Percentiles rank a stretch among this genome's conserved stretches.
Evolutionary conservation across 2,888 invertebrate species (phyloP).

Genomic region (Unio delphinus): DNA sequence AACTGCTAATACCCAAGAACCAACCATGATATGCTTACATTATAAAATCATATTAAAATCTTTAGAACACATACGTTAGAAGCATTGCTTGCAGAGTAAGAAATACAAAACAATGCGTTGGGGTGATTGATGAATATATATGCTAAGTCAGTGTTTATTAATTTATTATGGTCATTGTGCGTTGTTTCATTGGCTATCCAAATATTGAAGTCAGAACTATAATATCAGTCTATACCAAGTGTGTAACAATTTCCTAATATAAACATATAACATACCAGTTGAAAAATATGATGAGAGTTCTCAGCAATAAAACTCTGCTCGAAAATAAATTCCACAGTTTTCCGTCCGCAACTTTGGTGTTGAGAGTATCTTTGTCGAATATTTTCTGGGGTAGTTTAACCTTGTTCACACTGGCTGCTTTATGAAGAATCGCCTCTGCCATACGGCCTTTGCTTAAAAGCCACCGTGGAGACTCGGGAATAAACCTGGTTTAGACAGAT

Average conservation of each 20-base stretch:
- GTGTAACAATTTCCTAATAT: neutral
- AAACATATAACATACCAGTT: constrained; percentile 32
- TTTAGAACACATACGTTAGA: no score
- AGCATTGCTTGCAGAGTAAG: no score
- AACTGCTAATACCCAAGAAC: no score
- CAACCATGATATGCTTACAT: no score
- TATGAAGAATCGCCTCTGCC: constrained; percentile 37
- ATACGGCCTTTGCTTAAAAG: constrained; percentile 30
- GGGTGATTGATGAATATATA: no score
- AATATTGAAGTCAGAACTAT: no score
- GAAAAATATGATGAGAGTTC: constrained; percentile 40
- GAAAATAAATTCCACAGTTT: constrained; percentile 36
- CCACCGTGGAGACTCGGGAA: constrained; percentile 53
- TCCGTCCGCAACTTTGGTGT: constrained; percentile 13
- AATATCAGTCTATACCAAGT: no score
- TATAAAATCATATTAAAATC: no score
- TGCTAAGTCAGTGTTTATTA: no score
- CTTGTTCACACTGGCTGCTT: constrained; percentile 41
- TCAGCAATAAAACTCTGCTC: constrained; percentile 22
- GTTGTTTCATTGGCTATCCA: no score
- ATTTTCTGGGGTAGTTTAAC: constrained; percentile 29
- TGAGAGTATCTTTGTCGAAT: constrained; percentile 21
- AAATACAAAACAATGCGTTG: no score
- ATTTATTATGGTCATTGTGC: no score
- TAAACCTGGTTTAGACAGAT: constrained; percentile 23